Percentiles rank a stretch among this genome's conserved stretches.
phyloP scores from a whole-genome alignment of 2,888 invertebrate species.

The Steromphala cineraria region DNA sequence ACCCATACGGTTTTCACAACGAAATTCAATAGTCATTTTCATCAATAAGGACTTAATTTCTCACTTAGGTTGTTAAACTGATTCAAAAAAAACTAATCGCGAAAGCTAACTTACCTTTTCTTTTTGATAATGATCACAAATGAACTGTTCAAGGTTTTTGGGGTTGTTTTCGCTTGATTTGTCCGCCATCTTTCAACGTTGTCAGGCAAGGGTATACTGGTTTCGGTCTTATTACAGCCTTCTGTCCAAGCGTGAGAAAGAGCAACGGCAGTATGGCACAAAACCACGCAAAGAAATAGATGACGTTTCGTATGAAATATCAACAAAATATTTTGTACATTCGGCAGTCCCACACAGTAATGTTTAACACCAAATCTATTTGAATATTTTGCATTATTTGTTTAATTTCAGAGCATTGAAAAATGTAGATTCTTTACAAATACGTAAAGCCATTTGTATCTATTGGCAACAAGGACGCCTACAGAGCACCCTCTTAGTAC shows the following conservation, averaged over 20 bases:
- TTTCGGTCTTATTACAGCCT: slow-evolving; percentile 12
- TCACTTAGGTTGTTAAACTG: too few species aligned
- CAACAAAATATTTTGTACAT: neutral
- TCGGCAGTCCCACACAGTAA: too few species aligned
- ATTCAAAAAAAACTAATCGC: neutral
- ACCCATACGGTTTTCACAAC: too few species aligned
- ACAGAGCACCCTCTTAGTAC: neutral
- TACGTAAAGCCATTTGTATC: neutral
- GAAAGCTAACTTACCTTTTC: slow-evolving; percentile 51
- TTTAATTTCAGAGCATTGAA: too few species aligned
- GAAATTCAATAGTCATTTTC: too few species aligned
- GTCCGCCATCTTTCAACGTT: slow-evolving; percentile 47
- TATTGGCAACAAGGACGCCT: neutral
- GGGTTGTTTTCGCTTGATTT: neutral
- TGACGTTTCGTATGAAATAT: too few species aligned
- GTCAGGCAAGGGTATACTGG: slow-evolving; percentile 7
- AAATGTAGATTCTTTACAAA: neutral
- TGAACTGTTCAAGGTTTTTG: slow-evolving; percentile 54
- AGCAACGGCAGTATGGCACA: neutral
- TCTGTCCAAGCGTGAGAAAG: neutral
- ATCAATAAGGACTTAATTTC: too few species aligned
- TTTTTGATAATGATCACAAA: slow-evolving; percentile 56
- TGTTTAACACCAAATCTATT: too few species aligned
- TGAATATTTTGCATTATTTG: too few species aligned
- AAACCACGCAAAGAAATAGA: neutral